phyloP scores from a whole-genome alignment of 2,888 invertebrate species.

The Temnothorax rugatulus region DNA sequence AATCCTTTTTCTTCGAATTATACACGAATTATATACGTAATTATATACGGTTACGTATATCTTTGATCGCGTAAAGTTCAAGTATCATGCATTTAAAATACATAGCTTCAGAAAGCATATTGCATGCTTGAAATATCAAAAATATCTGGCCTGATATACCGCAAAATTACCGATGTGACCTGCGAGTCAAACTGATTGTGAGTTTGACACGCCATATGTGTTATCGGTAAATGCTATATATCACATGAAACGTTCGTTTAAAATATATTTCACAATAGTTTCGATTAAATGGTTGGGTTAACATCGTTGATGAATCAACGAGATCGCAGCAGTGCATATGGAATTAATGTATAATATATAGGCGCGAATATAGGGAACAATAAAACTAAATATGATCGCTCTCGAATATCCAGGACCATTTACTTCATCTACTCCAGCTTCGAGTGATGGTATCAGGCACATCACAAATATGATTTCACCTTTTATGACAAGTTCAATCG shows the following conservation, averaged over 20 bases:
- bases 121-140: background rate
- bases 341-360: slow-evolving; percentile 4
- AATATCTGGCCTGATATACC: background rate
- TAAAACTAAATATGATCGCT: slow-evolving; percentile 49
- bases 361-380: slow-evolving; percentile 21
- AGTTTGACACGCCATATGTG: slow-evolving; percentile 1
- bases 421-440: slow-evolving; percentile 30
- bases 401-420: slow-evolving; percentile 42
- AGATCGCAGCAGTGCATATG: background rate
- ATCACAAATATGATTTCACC: slow-evolving; percentile 68
- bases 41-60: background rate
- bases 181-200: background rate
- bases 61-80: background rate
- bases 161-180: slow-evolving; percentile 21
- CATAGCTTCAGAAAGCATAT: background rate
- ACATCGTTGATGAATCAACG: slow-evolving; percentile 37
- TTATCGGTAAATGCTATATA: slow-evolving; percentile 27
- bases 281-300: slow-evolving; percentile 39
- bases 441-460: slow-evolving; percentile 38
- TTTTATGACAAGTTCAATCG: slow-evolving; percentile 59
- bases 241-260: slow-evolving; percentile 25
- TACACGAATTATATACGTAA: background rate
- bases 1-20: background rate
- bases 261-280: slow-evolving; percentile 30
- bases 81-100: slow-evolving; percentile 12